A percentile compares a stretch with the other conserved stretches of the same genome.
These are phyloP conservation scores for Tetragonula clypearis DNA, from an alignment of 1,140 invertebrate species.

Conservation along the genomic window DNA sequence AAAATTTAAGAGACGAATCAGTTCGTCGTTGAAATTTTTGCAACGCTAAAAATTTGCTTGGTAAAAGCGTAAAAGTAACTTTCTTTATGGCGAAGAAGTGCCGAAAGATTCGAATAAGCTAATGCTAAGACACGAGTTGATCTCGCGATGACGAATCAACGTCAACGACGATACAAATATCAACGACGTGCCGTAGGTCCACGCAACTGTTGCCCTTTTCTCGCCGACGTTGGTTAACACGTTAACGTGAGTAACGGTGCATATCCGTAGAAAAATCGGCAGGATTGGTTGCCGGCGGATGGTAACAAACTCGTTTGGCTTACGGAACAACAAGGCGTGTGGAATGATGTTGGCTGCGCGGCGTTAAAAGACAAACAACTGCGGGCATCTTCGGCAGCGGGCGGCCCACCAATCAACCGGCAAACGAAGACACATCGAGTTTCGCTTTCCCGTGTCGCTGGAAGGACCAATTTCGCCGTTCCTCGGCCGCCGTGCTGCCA, in stretches of 20 bases:
- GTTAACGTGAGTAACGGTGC: neutral
- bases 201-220: too few relatives aligned
- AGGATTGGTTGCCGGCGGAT: neutral
- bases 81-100: too few relatives aligned
- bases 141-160: too few relatives aligned
- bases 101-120: too few relatives aligned
- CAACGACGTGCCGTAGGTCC: too few relatives aligned
- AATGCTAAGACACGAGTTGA: too few relatives aligned
- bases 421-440: slow-evolving; percentile 68
- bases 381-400: slow-evolving; percentile 50
- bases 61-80: too few relatives aligned
- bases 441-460: slow-evolving; percentile 56
- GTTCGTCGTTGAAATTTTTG: too few relatives aligned
- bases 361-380: slow-evolving; percentile 59
- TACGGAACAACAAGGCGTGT: slow-evolving; percentile 42
- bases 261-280: neutral
- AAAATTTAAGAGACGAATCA: too few relatives aligned
- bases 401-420: slow-evolving; percentile 58
- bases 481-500: slow-evolving; percentile 59
- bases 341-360: slow-evolving; percentile 23
- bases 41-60: too few relatives aligned
- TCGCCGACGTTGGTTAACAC: neutral
- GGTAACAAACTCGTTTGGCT: slow-evolving; percentile 20
- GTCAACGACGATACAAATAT: too few relatives aligned
- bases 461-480: slow-evolving; percentile 67